A percentile compares a stretch with the other conserved stretches of the same genome.
Evolutionary conservation across 2,888 invertebrate species (phyloP).

Genomic region (Morinoia aosen): DNA sequence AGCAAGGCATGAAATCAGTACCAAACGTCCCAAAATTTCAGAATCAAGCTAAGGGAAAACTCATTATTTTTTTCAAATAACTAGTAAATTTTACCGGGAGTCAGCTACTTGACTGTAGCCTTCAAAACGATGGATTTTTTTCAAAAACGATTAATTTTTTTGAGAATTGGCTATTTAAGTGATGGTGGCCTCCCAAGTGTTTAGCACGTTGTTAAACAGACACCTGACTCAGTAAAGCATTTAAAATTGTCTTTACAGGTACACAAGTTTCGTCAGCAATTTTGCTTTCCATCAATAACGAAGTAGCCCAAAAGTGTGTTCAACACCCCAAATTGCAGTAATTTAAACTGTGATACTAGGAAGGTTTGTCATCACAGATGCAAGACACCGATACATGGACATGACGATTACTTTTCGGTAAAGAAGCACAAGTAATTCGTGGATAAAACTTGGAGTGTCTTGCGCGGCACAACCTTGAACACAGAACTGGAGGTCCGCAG

Average conservation of each 20-base stretch:
- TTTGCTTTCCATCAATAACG: background rate
- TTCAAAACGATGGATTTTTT: no score
- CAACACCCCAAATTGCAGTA: background rate
- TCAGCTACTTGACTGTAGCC: no score
- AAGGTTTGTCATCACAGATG: background rate
- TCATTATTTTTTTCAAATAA: no score
- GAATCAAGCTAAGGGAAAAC: background rate
- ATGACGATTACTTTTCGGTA: background rate
- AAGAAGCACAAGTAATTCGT: background rate
- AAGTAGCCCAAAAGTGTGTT: background rate
- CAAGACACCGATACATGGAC: no score
- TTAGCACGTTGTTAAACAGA: background rate
- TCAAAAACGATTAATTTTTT: no score
- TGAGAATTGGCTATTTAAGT: no score
- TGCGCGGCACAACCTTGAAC: background rate
- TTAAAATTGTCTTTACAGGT: no score
- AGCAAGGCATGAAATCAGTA: background rate
- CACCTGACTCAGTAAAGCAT: background rate
- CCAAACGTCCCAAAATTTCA: background rate
- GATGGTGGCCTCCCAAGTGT: background rate
- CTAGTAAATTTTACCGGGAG: no score
- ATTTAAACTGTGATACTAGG: background rate
- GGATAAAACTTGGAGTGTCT: background rate
- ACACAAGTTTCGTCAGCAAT: background rate
- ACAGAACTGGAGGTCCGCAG: background rate